Evolutionary conservation across 2,113 vertebrate genomes (phyloP), one percentile per base, ranked within the genome.

Genomic region (Callipepla californica): DNA sequence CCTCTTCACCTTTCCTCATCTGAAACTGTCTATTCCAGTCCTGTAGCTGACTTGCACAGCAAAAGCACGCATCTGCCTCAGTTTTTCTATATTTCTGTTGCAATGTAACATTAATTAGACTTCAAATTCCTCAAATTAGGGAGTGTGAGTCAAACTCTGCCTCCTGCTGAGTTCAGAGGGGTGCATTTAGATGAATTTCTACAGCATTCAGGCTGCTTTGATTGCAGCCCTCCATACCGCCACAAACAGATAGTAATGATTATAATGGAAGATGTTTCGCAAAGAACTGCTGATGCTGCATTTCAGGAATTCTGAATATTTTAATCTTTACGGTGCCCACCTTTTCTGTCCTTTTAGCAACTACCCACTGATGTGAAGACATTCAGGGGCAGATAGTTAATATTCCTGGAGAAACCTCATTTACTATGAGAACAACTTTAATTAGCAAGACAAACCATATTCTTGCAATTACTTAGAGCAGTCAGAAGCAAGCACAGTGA

Each of bases 321-420:
- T 80, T 61, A 53, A n/a, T 70, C 69, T 73, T 89, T 10, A 53
- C 82, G 22, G 22, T 57, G 58, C 79, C 75, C 67, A 68, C 70
- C 28, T 30, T 44, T 87, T 76, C 78, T 69, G 34, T 76, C 47
- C 59, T 92, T 93, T 77, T 40, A 88, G 76, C 85, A 93, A 58
- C 75, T 36, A 68, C 50, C 20, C 55, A 47, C 1, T 32, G 34
- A 67, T n/a, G 45, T 67, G 85, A 67, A 82, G 84, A 36, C 36
- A 47, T 79, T 72, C 45, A 51, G 76, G 26, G 53, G 6, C 45
- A 69, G 58, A 69, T 40, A 28, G 45, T 69, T 79, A 58, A 15
- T 77, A 66, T 70, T 92, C 53, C 32, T 73, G 63, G 57, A 85
- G 32, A 82, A 89, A 58, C 16, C 26, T 26, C 78, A 1, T 79